Percentiles rank a stretch among this genome's conserved stretches.
phyloP scores from a whole-genome alignment of 2,888 invertebrate species.

The Sphinx pinastri region DNA sequence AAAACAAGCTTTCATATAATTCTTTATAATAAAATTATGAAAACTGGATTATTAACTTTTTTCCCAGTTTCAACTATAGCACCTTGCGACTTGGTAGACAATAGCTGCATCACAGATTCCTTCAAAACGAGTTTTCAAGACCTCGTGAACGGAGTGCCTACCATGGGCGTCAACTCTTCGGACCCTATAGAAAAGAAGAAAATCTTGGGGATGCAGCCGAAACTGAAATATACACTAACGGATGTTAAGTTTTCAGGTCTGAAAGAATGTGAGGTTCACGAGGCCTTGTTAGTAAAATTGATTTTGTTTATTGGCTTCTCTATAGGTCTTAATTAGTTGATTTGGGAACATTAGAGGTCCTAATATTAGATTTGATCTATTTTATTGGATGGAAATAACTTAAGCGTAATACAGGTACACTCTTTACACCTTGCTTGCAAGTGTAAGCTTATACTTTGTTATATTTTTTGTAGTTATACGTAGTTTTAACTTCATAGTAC shows the following conservation, averaged over 20 bases:
- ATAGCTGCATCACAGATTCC: not conserved
- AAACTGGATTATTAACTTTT: too few relatives aligned
- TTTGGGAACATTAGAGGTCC: too few relatives aligned
- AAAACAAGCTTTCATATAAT: too few relatives aligned
- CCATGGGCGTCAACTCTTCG: not conserved
- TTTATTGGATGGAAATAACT: too few relatives aligned
- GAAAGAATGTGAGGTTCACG: not conserved
- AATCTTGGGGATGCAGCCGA: not conserved
- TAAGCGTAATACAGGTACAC: too few relatives aligned
- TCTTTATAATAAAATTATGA: too few relatives aligned
- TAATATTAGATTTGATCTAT: too few relatives aligned
- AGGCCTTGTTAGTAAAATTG: not conserved
- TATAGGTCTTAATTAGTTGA: too few relatives aligned
- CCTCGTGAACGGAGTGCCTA: not conserved
- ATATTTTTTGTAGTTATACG: too few relatives aligned
- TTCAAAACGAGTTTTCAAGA: not conserved
- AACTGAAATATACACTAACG: not conserved
- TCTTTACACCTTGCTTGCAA: too few relatives aligned
- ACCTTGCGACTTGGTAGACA: constrained; percentile 28
- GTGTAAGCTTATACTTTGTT: too few relatives aligned
- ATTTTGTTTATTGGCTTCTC: not conserved
- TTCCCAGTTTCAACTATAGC: not conserved
- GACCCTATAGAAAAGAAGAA: constrained; percentile 7
- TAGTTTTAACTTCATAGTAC: too few relatives aligned
- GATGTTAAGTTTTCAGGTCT: not conserved